A percentile compares a stretch with the other conserved stretches of the same genome.
phyloP scores from a whole-genome alignment of 1,140 invertebrate species.

The Meloidogyne chitwoodi region DNA sequence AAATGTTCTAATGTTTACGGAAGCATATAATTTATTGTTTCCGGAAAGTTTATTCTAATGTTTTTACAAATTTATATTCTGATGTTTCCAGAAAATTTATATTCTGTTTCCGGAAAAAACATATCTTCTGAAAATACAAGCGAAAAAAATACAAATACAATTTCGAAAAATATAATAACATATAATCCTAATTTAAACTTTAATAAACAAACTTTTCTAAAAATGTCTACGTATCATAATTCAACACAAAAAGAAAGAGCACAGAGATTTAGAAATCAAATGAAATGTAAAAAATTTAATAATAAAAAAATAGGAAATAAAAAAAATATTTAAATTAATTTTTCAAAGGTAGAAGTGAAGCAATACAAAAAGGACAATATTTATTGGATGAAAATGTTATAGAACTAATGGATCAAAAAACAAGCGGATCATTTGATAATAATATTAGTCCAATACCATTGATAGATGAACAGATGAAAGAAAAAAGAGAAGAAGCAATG shows the following conservation, averaged over 20 bases:
- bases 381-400: neutral
- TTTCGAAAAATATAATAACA: neutral
- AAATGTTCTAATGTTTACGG: neutral
- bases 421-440: neutral
- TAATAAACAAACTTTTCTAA: neutral
- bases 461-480: neutral
- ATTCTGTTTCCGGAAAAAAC: neutral
- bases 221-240: neutral
- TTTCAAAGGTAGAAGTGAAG: slow-evolving; percentile 52
- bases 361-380: slow-evolving; percentile 60
- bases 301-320: neutral
- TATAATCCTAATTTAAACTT: neutral
- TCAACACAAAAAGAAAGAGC: neutral
- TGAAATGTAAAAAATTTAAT: neutral
- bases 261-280: neutral
- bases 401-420: neutral
- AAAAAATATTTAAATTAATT: neutral
- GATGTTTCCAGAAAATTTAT: neutral
- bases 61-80: neutral
- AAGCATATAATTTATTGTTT: neutral
- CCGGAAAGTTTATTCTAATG: neutral
- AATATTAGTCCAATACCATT: neutral
- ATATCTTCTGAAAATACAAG: neutral
- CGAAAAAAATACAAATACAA: neutral
- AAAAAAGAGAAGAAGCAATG: neutral